These are phyloP conservation scores for Tiaroga cobitis DNA, from an alignment of 2,797 vertebrate genomes.

Conservation along the genomic window DNA sequence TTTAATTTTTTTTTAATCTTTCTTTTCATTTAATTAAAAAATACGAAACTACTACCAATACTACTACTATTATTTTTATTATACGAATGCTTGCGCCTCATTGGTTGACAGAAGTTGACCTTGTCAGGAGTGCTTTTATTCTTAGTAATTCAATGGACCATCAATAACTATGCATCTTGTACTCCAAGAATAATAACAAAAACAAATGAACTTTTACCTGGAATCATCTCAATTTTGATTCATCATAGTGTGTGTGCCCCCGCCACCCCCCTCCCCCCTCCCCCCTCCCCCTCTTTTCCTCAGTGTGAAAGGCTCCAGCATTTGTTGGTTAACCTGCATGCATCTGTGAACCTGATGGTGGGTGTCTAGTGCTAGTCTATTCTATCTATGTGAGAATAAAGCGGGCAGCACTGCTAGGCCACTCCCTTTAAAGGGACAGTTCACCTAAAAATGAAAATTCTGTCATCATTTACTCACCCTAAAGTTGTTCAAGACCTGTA, in stretches of 20 bases:
- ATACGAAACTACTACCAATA: too few relatives aligned
- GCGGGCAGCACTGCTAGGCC: not conserved
- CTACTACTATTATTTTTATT: not conserved
- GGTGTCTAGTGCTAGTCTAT: not conserved
- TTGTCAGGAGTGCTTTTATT: not conserved
- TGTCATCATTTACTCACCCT: too few relatives aligned
- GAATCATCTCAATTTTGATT: not conserved
- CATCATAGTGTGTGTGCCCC: too few relatives aligned
- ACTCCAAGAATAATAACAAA: not conserved
- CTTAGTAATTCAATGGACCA: not conserved
- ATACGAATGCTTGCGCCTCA: not conserved
- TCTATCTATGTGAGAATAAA: not conserved
- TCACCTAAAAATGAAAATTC: too few relatives aligned
- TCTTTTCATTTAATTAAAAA: too few relatives aligned
- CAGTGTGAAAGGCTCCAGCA: not conserved
- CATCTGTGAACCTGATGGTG: conserved; percentile 4
- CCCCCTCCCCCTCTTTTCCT: not conserved
- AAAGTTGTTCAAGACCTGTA: too few relatives aligned
- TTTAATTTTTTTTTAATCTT: not conserved
- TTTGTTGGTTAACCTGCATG: conserved; percentile 6
- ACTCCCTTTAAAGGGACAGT: too few relatives aligned
- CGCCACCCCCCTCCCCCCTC: too few relatives aligned
- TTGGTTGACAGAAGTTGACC: not conserved
- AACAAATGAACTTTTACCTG: not conserved
- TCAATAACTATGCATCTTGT: not conserved